Percentiles rank a stretch among this genome's conserved stretches.
phyloP scores from a whole-genome alignment of 2,797 vertebrate genomes.

The Uromys caudimaculatus region DNA sequence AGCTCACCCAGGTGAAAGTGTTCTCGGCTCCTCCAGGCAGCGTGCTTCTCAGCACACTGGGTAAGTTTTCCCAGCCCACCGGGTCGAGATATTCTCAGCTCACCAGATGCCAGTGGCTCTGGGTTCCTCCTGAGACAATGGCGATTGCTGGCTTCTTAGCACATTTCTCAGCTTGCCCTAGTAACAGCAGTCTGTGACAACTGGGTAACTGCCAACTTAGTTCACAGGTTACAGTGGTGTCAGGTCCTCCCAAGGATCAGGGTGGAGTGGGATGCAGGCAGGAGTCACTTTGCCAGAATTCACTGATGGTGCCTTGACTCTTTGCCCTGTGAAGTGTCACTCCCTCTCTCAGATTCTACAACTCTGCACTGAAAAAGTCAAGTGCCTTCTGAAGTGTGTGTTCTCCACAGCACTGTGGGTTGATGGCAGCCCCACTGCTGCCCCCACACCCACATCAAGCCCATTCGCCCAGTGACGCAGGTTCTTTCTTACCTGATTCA shows the following conservation, averaged over 20 bases:
- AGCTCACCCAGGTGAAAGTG: not conserved
- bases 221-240: too few relatives aligned
- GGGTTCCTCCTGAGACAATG: not conserved
- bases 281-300: not conserved
- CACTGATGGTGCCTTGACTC: not conserved
- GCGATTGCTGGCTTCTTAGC: not conserved
- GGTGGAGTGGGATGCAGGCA: too few relatives aligned
- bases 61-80: not conserved
- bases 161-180: not conserved
- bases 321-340: not conserved
- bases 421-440: not conserved
- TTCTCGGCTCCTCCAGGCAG: rapidly evolving
- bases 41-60: not conserved
- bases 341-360: constrained; percentile 13
- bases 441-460: not conserved
- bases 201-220: not conserved
- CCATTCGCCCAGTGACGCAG: rapidly evolving
- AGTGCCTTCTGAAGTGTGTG: constrained; percentile 49
- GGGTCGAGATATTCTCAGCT: too few relatives aligned
- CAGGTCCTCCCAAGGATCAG: not conserved
- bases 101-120: not conserved
- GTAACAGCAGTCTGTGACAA: not conserved
- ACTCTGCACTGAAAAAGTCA: constrained; percentile 62
- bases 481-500: constrained; percentile 35
- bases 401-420: constrained; percentile 53